These are phyloP conservation scores for Peribatodes rhomboidaria DNA, from an alignment of 2,888 invertebrate species.

Conservation along the genomic window DNA sequence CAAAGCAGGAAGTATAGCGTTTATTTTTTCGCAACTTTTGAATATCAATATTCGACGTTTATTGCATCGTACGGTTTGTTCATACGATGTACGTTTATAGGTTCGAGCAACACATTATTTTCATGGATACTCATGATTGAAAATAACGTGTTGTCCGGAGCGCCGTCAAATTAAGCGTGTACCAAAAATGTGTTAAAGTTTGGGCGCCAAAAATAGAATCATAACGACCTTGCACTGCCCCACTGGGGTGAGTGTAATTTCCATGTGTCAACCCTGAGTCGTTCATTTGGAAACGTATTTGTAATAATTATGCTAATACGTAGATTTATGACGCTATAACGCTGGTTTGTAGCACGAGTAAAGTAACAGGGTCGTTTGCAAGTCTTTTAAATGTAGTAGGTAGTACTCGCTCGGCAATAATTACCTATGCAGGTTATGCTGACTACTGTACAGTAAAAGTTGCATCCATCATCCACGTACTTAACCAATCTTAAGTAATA, in stretches of 20 bases:
- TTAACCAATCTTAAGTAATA: no score
- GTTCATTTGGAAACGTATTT: constrained; percentile 35
- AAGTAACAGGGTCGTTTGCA: constrained; percentile 2
- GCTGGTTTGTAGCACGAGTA: constrained; percentile 4
- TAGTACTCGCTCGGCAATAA: not conserved
- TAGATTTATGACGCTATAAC: constrained; percentile 26
- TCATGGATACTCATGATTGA: no score
- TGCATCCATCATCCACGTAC: no score
- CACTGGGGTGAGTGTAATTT: constrained; percentile 21
- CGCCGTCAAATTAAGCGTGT: not conserved
- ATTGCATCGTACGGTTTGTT: no score
- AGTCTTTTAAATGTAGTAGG: not conserved
- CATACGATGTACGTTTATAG: no score
- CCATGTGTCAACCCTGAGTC: constrained; percentile 27
- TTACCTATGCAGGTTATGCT: not conserved
- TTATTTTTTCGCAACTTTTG: no score
- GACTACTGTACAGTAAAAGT: no score
- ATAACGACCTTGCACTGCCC: constrained; percentile 20
- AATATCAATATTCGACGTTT: no score
- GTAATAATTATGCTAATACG: constrained; percentile 41
- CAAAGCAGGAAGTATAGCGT: not conserved
- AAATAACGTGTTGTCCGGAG: no score
- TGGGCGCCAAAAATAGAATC: constrained; percentile 16
- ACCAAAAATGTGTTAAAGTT: not conserved
- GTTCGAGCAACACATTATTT: no score